Evolutionary conservation across 2,113 vertebrate genomes (phyloP), one percentile per base, ranked within the genome.

Genomic region (Nannospalax galili): DNA sequence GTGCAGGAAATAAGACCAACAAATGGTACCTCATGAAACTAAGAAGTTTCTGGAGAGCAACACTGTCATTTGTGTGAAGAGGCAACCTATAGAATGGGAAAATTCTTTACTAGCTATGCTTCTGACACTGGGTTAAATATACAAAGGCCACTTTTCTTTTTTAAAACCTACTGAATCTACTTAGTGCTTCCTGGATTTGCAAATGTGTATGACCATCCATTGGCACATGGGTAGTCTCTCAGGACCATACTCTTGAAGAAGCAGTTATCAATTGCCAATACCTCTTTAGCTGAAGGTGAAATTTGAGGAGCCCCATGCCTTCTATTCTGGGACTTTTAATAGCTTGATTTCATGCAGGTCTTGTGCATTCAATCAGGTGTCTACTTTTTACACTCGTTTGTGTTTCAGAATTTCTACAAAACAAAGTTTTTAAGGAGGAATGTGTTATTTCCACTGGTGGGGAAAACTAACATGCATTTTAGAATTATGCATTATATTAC

Each of bases 301-400:
- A 45, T 16, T 32, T 16, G 0, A 3, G 12, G 60, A 65, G 16
- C 1, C 60, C 28, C 28, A 45, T 4, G 4, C 2, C 17, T 52
- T 32, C 0, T 4, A 78, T 35, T 10, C 75, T 22, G 2, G 16
- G 2, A 65, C 20, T 52, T 52, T 52, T n/a, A n/a, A n/a, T n/a
- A 11, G 48, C 48, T 52, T 52, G 48, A 52, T 52, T 11, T 52
- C 48, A 52, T 52, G 48, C 48, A 52, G 11, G 48, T 52, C 40
- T 45, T 45, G 5, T 35, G 17, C 15, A 62, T 17, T 52, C 58
- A 64, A 37, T 64, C 58, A 40, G 15, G 7, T 64, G n/a, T 5
- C 28, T 30, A 40, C 9, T 81, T 37, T 26, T 81, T 28, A 77
- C 40, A 22, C 24, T 28, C 37, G 7, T 64, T 64, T 19, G 37